Evolutionary conservation across 2,113 vertebrate species (phyloP), one percentile per base, ranked within the genome.

Genomic region (Petrocephalus zakoni): DNA sequence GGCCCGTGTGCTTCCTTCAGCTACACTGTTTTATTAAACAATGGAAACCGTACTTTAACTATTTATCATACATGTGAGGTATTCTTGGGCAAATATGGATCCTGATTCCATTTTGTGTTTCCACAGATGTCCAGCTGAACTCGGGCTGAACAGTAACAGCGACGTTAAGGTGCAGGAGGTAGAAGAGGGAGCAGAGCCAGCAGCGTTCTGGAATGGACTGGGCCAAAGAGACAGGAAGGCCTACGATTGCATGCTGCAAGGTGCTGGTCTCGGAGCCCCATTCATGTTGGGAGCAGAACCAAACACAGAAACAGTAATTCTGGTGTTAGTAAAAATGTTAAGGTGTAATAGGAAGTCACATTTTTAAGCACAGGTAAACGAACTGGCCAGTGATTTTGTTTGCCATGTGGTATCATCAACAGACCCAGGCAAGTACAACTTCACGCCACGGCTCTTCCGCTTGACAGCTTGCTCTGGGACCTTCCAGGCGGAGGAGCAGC

Each of bases 221-320:
- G 94, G 94, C 8, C 25, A 88, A 4, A 90, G 92, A 88, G 94
- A 96, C 90, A 95, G 92, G 89, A 96, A 95, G 90, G 91, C 95
- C 4, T 96, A 96, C 17, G 96, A 96, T 92, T 96, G 95, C 84
- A 96, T 96, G 96, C 93, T 96, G 87, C 90, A 96, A 94, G 96
- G 96, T 96, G 88, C 0, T 11, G 13, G 6, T 81, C 37, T 51
- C 17, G 52, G 46, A 82, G 49, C 29, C 15, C 1, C 29, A 25
- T 37, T 75, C 29, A 75, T 5, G 2, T 19, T 34, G 5, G 34
- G 3, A 29, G 61, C 10, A 68, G 4, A 29, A 13, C n/a, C 4
- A 68, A 78, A 78, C 29, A 78, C 6, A 61, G 34, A 10, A 17
- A 19, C 17, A 37, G 34, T 78, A 19, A 37, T 68, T 29, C 10